These are phyloP conservation scores for Lepus europaeus DNA, from an alignment of 2,113 vertebrate genomes.

Conservation along the genomic window DNA sequence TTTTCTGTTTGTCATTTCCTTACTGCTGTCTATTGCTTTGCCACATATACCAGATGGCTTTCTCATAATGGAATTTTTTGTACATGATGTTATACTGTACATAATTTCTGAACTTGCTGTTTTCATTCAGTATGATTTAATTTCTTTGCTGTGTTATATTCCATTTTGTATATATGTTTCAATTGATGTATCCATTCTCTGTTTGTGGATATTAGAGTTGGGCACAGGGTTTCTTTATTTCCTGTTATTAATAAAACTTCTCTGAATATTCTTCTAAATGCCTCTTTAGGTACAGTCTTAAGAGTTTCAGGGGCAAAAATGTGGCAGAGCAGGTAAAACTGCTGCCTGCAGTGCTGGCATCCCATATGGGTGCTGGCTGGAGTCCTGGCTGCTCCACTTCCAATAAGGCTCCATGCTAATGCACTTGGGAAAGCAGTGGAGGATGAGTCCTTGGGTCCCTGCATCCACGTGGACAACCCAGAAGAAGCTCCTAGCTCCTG, in stretches of 20 bases:
- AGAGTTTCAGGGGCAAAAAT: background rate
- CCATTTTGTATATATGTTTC: background rate
- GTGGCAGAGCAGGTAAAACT: too few relatives aligned
- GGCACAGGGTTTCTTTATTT: background rate
- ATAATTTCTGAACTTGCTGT: background rate
- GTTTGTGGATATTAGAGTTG: background rate
- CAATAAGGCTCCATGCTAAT: too few relatives aligned
- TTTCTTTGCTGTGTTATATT: constrained; percentile 23
- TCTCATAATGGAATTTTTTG: constrained; percentile 19
- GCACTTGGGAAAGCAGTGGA: too few relatives aligned
- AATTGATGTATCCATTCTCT: constrained; percentile 8
- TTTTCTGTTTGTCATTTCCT: constrained; percentile 3
- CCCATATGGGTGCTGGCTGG: too few relatives aligned
- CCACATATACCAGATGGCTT: background rate
- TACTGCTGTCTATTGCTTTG: constrained; percentile 18
- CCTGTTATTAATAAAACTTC: background rate
- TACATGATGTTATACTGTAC: background rate
- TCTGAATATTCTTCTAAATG: background rate
- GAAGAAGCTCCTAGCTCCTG: too few relatives aligned
- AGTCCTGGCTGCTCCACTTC: too few relatives aligned
- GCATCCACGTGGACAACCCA: too few relatives aligned
- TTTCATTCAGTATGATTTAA: background rate
- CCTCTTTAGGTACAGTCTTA: background rate
- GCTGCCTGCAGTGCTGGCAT: too few relatives aligned
- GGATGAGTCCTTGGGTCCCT: too few relatives aligned